Conservation (phyloP, 2,888 invertebrate genomes). For the Meteorus cinctellus region DNA sequence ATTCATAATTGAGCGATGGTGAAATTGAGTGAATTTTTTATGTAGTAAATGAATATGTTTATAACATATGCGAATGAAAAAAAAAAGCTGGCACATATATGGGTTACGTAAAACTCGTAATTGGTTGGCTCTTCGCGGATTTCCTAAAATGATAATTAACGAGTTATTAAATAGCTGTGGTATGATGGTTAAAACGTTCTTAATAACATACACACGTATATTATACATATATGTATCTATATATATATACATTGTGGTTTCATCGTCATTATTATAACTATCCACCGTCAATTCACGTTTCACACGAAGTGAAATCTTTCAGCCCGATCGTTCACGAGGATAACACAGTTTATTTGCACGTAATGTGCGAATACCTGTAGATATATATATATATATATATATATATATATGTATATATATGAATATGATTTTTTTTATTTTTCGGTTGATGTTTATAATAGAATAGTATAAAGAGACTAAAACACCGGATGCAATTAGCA, state of each 20-base stretch:
- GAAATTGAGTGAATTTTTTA: slow-evolving; percentile 45
- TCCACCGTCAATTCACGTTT: slow-evolving; percentile 57
- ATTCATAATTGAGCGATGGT: slow-evolving; percentile 49
- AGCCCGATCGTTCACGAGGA: slow-evolving; percentile 24
- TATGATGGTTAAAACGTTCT: slow-evolving; percentile 25
- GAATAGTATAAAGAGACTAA: slow-evolving; percentile 9
- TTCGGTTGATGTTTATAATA: slow-evolving; percentile 11
- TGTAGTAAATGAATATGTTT: slow-evolving; percentile 22
- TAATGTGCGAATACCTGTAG: slow-evolving; percentile 25
- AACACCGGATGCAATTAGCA: slow-evolving; percentile 65
- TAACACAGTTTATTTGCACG: slow-evolving; percentile 29
- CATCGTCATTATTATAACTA: slow-evolving; percentile 32
- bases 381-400: slow-evolving; percentile 1
- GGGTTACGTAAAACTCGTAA: slow-evolving; percentile 70
- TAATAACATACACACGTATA: slow-evolving; percentile 22
- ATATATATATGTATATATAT: background rate
- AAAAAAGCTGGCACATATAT: background rate
- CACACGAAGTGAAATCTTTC: slow-evolving; percentile 67
- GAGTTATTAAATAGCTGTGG: slow-evolving; percentile 72
- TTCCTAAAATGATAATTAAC: slow-evolving; percentile 74
- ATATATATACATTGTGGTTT: slow-evolving; percentile 11
- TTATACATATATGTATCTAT: background rate
- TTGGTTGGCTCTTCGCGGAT: slow-evolving; percentile 69
- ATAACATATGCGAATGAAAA: slow-evolving; percentile 18
- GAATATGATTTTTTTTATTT: slow-evolving; percentile 9